These are phyloP conservation scores for Elephas maximus DNA, from an alignment of 2,113 vertebrate species.

Conservation along the genomic window DNA sequence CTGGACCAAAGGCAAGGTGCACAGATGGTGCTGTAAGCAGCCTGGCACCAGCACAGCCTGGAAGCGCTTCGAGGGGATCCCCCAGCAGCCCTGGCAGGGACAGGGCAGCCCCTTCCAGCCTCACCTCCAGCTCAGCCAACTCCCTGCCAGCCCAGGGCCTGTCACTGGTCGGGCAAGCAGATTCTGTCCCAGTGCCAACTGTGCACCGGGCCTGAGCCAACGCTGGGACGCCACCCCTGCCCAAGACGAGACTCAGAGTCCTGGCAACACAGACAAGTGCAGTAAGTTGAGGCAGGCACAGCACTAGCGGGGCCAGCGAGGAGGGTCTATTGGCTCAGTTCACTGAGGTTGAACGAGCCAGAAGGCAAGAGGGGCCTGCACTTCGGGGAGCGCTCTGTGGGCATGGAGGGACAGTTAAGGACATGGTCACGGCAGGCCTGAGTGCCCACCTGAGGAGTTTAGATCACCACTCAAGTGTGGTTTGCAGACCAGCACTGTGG, in stretches of 20 bases:
- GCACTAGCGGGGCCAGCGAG: not conserved
- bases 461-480: no score
- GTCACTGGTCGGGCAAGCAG: not conserved
- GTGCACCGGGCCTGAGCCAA: not conserved
- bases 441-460: not conserved
- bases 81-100: not conserved
- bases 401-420: not conserved
- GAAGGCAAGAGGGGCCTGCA: not conserved
- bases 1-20: not conserved
- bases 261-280: not conserved
- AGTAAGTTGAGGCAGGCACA: not conserved
- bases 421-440: not conserved
- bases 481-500: fast-evolving
- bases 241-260: not conserved
- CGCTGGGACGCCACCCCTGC: not conserved
- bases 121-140: not conserved
- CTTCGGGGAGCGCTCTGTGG: fast-evolving
- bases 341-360: no score
- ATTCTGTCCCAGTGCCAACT: no score
- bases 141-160: not conserved
- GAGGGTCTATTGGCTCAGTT: not conserved
- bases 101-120: not conserved
- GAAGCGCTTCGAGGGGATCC: not conserved
- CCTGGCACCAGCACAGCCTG: fast-evolving
- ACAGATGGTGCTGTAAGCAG: fast-evolving